Conservation (phyloP, 2,888 invertebrate genomes). For the Punctoribates punctum region DNA sequence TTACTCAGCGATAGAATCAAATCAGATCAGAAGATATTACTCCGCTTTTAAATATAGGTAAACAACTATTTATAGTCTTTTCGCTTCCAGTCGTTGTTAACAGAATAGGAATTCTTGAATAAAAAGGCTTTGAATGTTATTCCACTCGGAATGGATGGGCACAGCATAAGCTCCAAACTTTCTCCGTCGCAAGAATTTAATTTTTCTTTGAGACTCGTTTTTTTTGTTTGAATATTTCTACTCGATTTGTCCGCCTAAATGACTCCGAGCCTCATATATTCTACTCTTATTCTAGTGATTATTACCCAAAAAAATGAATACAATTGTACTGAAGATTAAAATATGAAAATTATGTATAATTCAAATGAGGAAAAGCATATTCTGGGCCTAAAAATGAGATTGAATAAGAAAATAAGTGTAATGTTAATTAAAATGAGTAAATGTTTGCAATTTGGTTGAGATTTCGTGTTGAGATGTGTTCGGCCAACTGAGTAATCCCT, state of each 20-base stretch:
- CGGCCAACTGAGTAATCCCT: slow-evolving; percentile 9
- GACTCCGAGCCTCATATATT: neutral
- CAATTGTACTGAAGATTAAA: neutral
- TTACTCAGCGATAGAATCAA: slow-evolving; percentile 12
- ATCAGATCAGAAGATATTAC: neutral
- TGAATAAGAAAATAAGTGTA: neutral
- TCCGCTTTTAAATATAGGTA: slow-evolving; percentile 28
- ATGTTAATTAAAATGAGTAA: slow-evolving; percentile 14
- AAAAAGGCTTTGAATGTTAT: neutral
- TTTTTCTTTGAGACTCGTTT: neutral
- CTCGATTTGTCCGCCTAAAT: slow-evolving; percentile 14
- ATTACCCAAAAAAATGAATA: neutral
- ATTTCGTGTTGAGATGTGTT: slow-evolving; percentile 26
- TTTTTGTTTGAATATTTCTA: slow-evolving; percentile 9
- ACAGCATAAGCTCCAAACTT: neutral
- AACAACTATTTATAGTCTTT: neutral
- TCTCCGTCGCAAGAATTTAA: neutral
- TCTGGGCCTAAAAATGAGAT: neutral
- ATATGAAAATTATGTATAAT: neutral
- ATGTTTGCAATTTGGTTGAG: slow-evolving; percentile 36
- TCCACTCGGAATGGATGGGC: neutral
- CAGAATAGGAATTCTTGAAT: neutral
- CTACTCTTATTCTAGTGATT: neutral
- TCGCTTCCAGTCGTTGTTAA: neutral
- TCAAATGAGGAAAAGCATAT: no score